Base-by-base conservation (phyloP, 1,140 invertebrate species). In the Macrocentrus cingulum region DNA sequence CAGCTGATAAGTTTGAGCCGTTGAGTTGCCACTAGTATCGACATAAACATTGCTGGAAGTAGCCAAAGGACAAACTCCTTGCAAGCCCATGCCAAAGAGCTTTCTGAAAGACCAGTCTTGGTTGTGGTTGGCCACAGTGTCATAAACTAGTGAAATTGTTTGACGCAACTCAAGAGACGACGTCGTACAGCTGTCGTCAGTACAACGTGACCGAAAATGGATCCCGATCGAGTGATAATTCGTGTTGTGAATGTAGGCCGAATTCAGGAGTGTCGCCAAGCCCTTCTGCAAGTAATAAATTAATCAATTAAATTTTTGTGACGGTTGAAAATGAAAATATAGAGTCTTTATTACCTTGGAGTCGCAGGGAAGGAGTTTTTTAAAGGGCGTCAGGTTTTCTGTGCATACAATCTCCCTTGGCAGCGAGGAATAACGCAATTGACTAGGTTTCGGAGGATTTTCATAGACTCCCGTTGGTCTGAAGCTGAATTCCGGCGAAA, bases 361-460 rank as follows among this genome's bases (percentile, higher is more conserved):
- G 71, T 91, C 87, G 81, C 97, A 99, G 1, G 97, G 97, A 25
- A 99, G 72, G 1, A 99, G 79, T 77, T 99, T 99, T 70, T 96
- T 97, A 89, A 95, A 99, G 2, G 97, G 97, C 23, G 97, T 99
- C 63, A 99, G 82, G 83, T 99, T 99, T 83, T 99, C 96, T 15
- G 97, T 99, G 72, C 97, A 99, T 6, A 98, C 93, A 68, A 95
- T 92, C 85, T 99, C 97, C 59, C 91, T 83, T 0, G 97, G 94
- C 54, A 99, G 76, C 36, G 90, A 88, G 1, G 95, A 87, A 82
- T 98, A 98, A 62, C 91, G 82, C 36, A 92, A 74, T 63, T 81
- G 81, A 58, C 82, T 83, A 61, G 82, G 83, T 66, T 85, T 83
- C 11, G 75, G 62, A 64, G 75, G 70, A 61, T 82, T 74, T 29